phyloP scores from a whole-genome alignment of 2,888 invertebrate genomes.

The Harpagoxenus sublaevis region DNA sequence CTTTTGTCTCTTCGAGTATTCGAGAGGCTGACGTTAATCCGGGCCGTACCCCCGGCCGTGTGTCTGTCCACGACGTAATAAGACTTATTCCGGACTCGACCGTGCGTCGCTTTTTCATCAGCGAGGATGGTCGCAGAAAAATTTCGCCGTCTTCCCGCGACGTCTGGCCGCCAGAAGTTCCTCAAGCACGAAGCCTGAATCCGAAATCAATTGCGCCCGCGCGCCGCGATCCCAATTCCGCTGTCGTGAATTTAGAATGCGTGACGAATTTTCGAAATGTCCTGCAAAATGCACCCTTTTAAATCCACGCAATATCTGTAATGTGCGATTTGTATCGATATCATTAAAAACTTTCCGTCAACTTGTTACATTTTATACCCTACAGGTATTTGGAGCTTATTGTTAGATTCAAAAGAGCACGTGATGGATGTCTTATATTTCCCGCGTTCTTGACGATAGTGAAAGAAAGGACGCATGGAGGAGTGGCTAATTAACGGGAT shows the following conservation, averaged over 20 bases:
- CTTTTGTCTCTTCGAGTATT: conserved; percentile 44
- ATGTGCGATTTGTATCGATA: not conserved
- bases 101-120: conserved; percentile 49
- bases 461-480: conserved; percentile 32
- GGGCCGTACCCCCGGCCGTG: not conserved
- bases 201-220: conserved; percentile 20
- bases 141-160: conserved; percentile 10
- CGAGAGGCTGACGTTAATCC: conserved; percentile 35
- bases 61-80: conserved; percentile 34
- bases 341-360: not conserved
- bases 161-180: conserved; percentile 19
- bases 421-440: not conserved
- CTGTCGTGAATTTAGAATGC: not conserved
- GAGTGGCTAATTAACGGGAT: conserved; percentile 75
- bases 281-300: not conserved
- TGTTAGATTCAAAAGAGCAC: not conserved
- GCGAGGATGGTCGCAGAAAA: not conserved
- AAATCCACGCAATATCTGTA: too few relatives aligned
- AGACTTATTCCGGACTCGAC: conserved; percentile 33
- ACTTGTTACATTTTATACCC: not conserved
- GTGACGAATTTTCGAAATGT: not conserved
- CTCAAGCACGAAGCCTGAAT: conserved; percentile 17
- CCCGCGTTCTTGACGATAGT: conserved; percentile 34
- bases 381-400: not conserved
- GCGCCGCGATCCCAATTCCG: not conserved